Evolutionary conservation across 2,113 vertebrate species (phyloP).

Genomic region (Channa argus): DNA sequence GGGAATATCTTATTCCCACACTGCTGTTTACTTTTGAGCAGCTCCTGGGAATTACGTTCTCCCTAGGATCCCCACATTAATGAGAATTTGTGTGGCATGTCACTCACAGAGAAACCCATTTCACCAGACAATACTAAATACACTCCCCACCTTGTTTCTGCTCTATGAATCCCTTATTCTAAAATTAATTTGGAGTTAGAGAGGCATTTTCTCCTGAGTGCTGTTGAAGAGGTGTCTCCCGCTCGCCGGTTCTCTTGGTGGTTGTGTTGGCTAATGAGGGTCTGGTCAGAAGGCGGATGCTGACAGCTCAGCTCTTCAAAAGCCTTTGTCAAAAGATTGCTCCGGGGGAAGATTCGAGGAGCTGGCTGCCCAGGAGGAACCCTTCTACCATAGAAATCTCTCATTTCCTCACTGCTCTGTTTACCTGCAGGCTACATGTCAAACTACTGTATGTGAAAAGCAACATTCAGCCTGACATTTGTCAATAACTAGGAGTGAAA

Average conservation of each 20-base stretch:
- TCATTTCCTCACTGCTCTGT: constrained; percentile 43
- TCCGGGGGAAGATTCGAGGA: constrained; percentile 64
- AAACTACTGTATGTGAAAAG: constrained; percentile 10
- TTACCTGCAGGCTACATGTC: constrained; percentile 63
- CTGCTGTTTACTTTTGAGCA: constrained; percentile 38
- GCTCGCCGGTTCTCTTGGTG: constrained; percentile 33
- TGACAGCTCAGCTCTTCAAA: constrained; percentile 71
- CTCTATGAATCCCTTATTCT: constrained; percentile 23
- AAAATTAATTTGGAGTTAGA: constrained; percentile 52
- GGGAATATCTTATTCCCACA: constrained; percentile 21
- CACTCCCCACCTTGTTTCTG: constrained; percentile 33
- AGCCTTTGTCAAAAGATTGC: constrained; percentile 69
- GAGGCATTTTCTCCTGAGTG: constrained; percentile 46
- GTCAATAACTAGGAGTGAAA: constrained; percentile 42
- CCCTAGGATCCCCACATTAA: constrained; percentile 15
- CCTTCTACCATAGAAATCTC: constrained; percentile 30
- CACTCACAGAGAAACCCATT: constrained; percentile 39
- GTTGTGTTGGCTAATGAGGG: constrained; percentile 69
- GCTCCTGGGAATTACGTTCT: constrained; percentile 34
- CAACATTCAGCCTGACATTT: constrained; percentile 23
- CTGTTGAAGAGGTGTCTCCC: constrained; percentile 38
- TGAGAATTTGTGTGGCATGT: constrained; percentile 27
- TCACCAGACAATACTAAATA: constrained; percentile 10
- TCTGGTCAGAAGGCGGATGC: constrained; percentile 63
- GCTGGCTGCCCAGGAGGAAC: constrained; percentile 45